Base-by-base conservation (phyloP, 2,113 vertebrate genomes). In the Corapipo altera region DNA sequence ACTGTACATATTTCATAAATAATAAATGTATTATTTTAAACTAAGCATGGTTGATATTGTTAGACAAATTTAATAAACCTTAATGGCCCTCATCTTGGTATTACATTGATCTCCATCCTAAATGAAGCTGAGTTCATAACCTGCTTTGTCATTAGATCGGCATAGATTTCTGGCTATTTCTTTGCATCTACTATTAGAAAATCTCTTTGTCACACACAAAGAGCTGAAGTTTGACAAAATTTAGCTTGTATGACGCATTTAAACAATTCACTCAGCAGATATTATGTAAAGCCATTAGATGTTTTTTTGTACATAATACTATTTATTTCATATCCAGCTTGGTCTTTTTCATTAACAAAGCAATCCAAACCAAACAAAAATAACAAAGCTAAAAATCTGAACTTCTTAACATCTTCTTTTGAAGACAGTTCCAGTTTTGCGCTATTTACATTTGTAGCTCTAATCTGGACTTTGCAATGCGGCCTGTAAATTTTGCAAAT, bases 41-140 rank as follows among this genome's bases (percentile, higher is more conserved):
- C 15, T 77, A 90, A 32, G n/a, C 71, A 74, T 59, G 28, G 39
- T 21, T 88, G 71, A 90, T 83, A 74, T 35, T 70, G 17, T 87
- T 75, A 89, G 55, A 79, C 11, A 93, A 90, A 93, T 90, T 85
- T 74, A 96, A 93, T 84, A 71, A 93, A 90, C 59, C 41, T 77
- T 88, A 79, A 90, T 84, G 33, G 39, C 7, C 24, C 48, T 88
- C 41, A 12, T 41, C 76, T 86, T 72, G 35, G 21, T 52, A 77
- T 41, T 59, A 61, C 27, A 46, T 7, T 91, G 82, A 39, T 89
- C 67, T 85, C 49, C 61, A 52, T 39, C 49, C 28, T 81, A 88
- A 84, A 67, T 22, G 12, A 92, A 78, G 33, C n/a, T 2, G 3
- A 89, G 52, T 69, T 92, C 76, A 46, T 75, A 91, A 81, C 28